Conservation (phyloP, 2,797 vertebrate species). For the Protosalanx chinensis region DNA sequence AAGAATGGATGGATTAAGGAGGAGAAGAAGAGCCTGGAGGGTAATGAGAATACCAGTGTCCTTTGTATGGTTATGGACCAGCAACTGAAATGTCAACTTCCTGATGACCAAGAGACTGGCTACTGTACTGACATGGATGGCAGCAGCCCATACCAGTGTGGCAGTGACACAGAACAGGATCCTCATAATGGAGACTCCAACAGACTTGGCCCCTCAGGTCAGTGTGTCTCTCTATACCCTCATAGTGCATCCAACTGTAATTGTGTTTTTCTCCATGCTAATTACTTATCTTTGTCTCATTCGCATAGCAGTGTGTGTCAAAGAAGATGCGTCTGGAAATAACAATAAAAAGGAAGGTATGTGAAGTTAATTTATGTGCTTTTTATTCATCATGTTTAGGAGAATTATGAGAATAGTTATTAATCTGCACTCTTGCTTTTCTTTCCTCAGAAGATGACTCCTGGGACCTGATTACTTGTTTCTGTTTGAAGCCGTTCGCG, state of each 20-base stretch:
- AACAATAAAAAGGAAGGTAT: constrained; percentile 33
- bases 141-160: constrained; percentile 11
- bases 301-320: constrained; percentile 11
- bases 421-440: background rate
- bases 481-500: constrained; percentile 56
- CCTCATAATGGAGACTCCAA: constrained; percentile 1
- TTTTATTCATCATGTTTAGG: background rate
- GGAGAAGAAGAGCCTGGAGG: background rate
- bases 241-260: background rate
- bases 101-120: constrained; percentile 35
- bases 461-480: constrained; percentile 60
- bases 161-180: constrained; percentile 26
- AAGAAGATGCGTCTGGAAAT: constrained; percentile 12
- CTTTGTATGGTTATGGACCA: constrained; percentile 26
- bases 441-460: constrained; percentile 48
- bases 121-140: constrained; percentile 34
- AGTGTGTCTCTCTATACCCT: constrained; percentile 1
- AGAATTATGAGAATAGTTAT: background rate
- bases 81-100: constrained; percentile 2
- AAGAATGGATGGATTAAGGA: constrained; percentile 9
- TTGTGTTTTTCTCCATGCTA: background rate
- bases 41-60: background rate
- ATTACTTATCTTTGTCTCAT: background rate
- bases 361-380: background rate
- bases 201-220: constrained; percentile 15